Evolutionary conservation across 2,888 invertebrate species (phyloP).

Genomic region (Smittia aterrima): DNA sequence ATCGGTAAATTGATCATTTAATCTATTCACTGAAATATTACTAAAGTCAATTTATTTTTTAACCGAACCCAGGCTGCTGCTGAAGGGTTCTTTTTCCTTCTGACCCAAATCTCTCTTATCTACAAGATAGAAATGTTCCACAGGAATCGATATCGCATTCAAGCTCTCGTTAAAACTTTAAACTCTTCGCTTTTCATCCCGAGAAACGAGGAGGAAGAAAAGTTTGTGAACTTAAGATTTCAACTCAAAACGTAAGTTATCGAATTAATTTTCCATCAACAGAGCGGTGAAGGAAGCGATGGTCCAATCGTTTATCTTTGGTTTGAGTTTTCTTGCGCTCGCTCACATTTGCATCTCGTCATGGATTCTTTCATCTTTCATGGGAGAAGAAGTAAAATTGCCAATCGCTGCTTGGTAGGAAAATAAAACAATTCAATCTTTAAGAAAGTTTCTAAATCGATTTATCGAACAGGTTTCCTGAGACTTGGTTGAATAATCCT

Average conservation of each 20-base stretch:
- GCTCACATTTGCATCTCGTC: background rate
- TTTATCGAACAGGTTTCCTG: slow-evolving; percentile 19
- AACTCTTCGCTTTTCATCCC: slow-evolving; percentile 19
- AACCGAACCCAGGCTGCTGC: slow-evolving; percentile 20
- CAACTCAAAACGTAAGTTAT: background rate
- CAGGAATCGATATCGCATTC: slow-evolving; percentile 23
- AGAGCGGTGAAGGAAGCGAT: slow-evolving; percentile 34
- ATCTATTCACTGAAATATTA: background rate
- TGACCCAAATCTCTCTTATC: slow-evolving; percentile 24
- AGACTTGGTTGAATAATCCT: too few species aligned
- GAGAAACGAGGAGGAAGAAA: slow-evolving; percentile 27
- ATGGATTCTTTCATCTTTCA: slow-evolving; percentile 21
- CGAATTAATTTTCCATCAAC: background rate
- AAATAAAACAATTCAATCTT: too few species aligned
- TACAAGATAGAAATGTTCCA: slow-evolving; percentile 37
- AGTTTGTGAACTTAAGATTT: background rate
- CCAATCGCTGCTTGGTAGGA: slow-evolving; percentile 32
- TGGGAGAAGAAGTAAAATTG: background rate
- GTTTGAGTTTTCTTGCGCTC: background rate
- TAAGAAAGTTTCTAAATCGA: background rate
- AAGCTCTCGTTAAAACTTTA: slow-evolving; percentile 3
- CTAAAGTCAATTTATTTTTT: background rate
- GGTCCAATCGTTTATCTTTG: slow-evolving; percentile 19
- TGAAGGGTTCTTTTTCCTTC: slow-evolving; percentile 20
- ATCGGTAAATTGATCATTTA: background rate